Evolutionary conservation across 1,140 invertebrate species (phyloP), one percentile per base, ranked within the genome.

Genomic region (Nephila pilipes): DNA sequence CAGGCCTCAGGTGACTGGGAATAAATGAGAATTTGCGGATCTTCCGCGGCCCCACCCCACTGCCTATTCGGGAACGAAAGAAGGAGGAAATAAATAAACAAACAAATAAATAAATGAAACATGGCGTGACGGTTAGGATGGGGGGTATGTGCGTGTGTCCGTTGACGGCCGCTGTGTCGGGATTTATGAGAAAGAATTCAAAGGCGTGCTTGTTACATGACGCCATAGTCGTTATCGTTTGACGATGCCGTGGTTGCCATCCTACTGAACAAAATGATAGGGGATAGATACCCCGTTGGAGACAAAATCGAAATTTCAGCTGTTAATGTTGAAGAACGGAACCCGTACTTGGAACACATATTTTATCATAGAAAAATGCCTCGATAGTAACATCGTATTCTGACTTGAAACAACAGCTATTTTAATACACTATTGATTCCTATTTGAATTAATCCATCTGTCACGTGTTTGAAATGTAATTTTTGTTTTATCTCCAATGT

Each of bases 11-110:
- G 88, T 90, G 88, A 90, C 88, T 90, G 65, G 22, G 88, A 90
- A 90, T 90, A 90, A 90, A 90, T 90, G 88, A 79, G 88, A 90
- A 80, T 90, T 90, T 90, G 88, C 69, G 75, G 69, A 80, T 88
- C 63, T 54, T 60, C 65, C 12, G 54, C 38, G 36, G 12, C 75
- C 75, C 63, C 87, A 54, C 85, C 54, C 54, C 69, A 16, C 87
- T 29, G 57, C 54, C 54, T 83, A 54, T 83, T 80, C 80, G 55
- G 29, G 54, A 22, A 60, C 25, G 29, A 60, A 63, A 36, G 58
- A 55, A 58, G 55, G 20, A 38, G 32, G 14, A 63, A 46, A 55
- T 63, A 85, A 85, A 85, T 85, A 85, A 87, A 87, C 22, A 88
- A 88, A 87, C 54, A 87, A 87, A 88, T 29, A 88, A 88, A 88